Evolutionary conservation across 2,797 vertebrate species (phyloP), one percentile per base, ranked within the genome.

Genomic region (Scyliorhinus canicula): DNA sequence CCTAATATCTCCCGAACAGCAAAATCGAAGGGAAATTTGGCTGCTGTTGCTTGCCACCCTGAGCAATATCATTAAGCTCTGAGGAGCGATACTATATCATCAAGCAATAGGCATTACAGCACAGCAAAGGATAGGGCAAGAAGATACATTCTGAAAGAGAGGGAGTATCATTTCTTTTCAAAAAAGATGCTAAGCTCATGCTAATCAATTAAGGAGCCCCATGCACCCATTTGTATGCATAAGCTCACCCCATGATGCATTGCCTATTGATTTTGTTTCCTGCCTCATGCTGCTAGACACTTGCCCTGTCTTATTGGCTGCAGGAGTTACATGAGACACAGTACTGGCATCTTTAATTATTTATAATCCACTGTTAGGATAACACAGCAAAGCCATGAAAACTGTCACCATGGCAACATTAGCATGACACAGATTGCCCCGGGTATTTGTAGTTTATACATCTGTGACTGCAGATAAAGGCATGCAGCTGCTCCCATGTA

Each of bases 341-440:
- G 96, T 96, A 96, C 97, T 96, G 96, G 96, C 96, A 95, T 97
- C 97, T 96, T 98, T 97, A 63, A 98, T 98, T 98, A 98, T 98
- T 98, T 97, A 97, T 97, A 97, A 97, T 97, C 97, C 96, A 97
- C 97, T 97, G 98, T 98, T 97, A n/a, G 97, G 97, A 96, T 97
- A 97, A 97, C 96, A 97, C 96, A 96, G 97, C 96, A 97, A 97
- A 97, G 97, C 97, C 97, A 97, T 98, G 98, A 98, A 98, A 95
- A 96, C 97, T 52, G 98, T 99, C 98, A 97, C 98, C 97, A 98
- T 98, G 98, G 98, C 97, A 98, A 99, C 98, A 95, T 95, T 96
- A 97, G 96, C 95, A 96, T 97, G 97, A 97, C 97, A 97, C 97
- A 97, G 97, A 98, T 97, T 97, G 97, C 97, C 96, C 96, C 97